phyloP scores from a whole-genome alignment of 1,140 invertebrate species.

The Oryctes rhinoceros region DNA sequence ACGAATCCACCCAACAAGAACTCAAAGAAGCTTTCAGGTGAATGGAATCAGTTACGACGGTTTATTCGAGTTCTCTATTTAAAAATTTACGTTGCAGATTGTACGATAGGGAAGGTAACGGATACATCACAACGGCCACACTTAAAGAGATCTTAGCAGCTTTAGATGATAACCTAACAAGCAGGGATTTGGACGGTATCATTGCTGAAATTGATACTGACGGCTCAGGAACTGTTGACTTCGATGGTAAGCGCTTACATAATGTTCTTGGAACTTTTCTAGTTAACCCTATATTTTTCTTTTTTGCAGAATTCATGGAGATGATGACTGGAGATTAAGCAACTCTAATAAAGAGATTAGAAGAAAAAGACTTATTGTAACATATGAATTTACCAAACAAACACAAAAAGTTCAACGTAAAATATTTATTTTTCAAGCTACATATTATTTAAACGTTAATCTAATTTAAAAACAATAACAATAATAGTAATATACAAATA shows the following conservation, averaged over 20 bases:
- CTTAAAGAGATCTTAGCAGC: conserved; percentile 90
- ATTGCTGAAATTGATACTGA: conserved; percentile 94
- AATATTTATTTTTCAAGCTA: not conserved
- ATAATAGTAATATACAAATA: not conserved
- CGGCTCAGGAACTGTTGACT: conserved; percentile 90
- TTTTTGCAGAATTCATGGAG: conserved; percentile 79
- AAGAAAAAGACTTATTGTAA: not conserved
- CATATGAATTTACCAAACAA: not conserved
- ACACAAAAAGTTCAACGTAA: not conserved
- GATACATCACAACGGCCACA: conserved; percentile 91
- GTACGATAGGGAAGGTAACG: conserved; percentile 84
- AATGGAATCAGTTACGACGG: conserved; percentile 48
- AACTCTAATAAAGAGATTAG: not conserved
- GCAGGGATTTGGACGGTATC: conserved; percentile 86
- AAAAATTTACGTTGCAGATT: conserved; percentile 58
- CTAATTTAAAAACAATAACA: not conserved
- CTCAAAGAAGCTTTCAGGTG: conserved; percentile 90
- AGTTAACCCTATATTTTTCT: conserved; percentile 53
- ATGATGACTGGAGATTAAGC: conserved; percentile 85
- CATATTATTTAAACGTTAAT: not conserved
- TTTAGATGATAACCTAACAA: conserved; percentile 88
- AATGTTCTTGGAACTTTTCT: not conserved
- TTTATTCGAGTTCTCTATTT: not conserved
- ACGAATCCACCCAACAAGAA: conserved; percentile 92
- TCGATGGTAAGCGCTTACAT: conserved; percentile 73